Percentiles rank a stretch among this genome's conserved stretches.
phyloP scores from a whole-genome alignment of 92 coral and sea anemone species.

The Isaurus tuberculatus region DNA sequence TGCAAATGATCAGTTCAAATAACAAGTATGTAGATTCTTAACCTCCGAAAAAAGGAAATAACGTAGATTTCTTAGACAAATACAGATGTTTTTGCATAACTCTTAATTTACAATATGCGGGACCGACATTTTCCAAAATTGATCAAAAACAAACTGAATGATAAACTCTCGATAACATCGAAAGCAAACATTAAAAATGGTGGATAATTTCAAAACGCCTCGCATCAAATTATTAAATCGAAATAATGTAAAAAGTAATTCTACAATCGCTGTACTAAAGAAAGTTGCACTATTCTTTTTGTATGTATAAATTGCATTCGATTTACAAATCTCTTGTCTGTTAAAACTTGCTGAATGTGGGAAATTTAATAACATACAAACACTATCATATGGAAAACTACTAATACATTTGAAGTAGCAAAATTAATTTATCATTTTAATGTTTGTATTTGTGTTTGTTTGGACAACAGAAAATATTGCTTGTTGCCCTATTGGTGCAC shows the following conservation, averaged over 20 bases:
- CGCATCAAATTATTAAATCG: slow-evolving; percentile 6
- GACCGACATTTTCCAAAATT: neutral
- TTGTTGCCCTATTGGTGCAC: neutral
- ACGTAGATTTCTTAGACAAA: neutral
- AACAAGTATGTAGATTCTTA: neutral
- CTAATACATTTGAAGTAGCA: neutral
- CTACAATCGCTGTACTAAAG: neutral
- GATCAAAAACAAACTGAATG: slow-evolving; percentile 13
- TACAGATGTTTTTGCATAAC: neutral
- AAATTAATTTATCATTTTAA: neutral
- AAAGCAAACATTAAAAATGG: neutral
- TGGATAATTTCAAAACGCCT: slow-evolving; percentile 20
- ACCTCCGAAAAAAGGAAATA: neutral
- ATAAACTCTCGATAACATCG: neutral
- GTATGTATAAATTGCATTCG: neutral
- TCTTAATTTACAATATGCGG: neutral
- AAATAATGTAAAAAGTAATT: neutral
- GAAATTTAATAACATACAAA: neutral
- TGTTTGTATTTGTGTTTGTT: neutral
- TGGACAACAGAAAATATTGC: neutral
- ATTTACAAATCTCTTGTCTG: neutral
- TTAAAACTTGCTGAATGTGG: neutral
- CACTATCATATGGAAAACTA: neutral
- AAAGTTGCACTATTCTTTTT: too few species aligned
- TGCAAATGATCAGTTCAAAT: neutral